Conservation (phyloP, 2,888 invertebrate genomes). For the Acanthacorydalis orientalis region DNA sequence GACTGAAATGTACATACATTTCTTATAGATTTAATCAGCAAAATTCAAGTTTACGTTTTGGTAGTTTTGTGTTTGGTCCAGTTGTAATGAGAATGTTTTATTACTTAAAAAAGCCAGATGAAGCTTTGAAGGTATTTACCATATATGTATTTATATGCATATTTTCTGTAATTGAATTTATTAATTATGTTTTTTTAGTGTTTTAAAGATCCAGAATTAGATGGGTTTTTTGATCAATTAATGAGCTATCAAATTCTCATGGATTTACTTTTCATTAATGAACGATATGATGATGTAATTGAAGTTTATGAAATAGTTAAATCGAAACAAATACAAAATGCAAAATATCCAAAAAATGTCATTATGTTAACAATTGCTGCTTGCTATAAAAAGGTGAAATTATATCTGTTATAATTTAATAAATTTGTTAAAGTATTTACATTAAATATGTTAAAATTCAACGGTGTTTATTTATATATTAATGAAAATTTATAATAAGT, state of each 20-base stretch:
- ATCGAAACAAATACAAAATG: slow-evolving; percentile 40
- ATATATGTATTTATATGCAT: not conserved
- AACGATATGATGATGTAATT: slow-evolving; percentile 47
- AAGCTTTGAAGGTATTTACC: slow-evolving; percentile 40
- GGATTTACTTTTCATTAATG: slow-evolving; percentile 51
- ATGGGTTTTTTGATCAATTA: slow-evolving; percentile 56
- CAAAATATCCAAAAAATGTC: slow-evolving; percentile 49
- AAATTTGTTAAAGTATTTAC: too few relatives aligned
- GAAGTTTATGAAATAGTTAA: slow-evolving; percentile 43
- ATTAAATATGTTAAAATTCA: too few relatives aligned
- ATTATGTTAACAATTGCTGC: slow-evolving; percentile 49
- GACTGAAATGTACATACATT: not conserved
- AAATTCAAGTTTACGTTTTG: slow-evolving; percentile 53
- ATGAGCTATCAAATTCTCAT: slow-evolving; percentile 48
- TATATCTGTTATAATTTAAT: too few relatives aligned
- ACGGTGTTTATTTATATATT: too few relatives aligned
- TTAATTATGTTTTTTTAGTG: slow-evolving; percentile 28
- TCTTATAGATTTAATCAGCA: slow-evolving; percentile 48
- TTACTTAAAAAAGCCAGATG: slow-evolving; percentile 45
- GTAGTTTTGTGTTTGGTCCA: slow-evolving; percentile 68
- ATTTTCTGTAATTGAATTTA: not conserved
- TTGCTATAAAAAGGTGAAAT: slow-evolving; percentile 57
- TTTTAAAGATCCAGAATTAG: slow-evolving; percentile 41
- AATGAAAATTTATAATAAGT: too few relatives aligned
- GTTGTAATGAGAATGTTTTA: slow-evolving; percentile 67